Percentiles rank a stretch among this genome's conserved stretches.
Conservation (phyloP, 2,888 invertebrate species). For the Dorcus parallelipipedus region DNA sequence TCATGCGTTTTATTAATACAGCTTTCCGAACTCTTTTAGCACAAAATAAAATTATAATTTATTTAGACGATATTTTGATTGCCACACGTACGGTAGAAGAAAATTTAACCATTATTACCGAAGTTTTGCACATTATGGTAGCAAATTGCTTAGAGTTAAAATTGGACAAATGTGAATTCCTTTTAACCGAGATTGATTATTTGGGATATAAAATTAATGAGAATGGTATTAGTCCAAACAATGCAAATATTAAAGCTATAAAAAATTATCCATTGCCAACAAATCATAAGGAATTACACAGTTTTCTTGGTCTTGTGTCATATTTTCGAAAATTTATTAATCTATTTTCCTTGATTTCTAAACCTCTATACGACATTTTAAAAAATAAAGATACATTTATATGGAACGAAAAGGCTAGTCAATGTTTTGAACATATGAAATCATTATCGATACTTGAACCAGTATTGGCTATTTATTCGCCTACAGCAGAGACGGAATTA, state of each 20-base stretch:
- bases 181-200: conserved; percentile 20
- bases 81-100: conserved; percentile 21
- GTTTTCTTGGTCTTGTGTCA: conserved; percentile 3
- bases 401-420: conserved; percentile 5
- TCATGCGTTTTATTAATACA: conserved; percentile 7
- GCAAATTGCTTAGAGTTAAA: conserved; percentile 33
- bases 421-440: conserved; percentile 23
- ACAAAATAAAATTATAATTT: conserved; percentile 13
- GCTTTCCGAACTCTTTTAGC: conserved; percentile 31
- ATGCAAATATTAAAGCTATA: conserved; percentile 1
- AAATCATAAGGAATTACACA: background rate
- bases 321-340: conserved; percentile 11
- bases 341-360: conserved; percentile 2
- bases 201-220: conserved; percentile 1
- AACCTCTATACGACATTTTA: conserved; percentile 29
- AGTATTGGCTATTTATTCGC: background rate
- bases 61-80: conserved; percentile 3
- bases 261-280: conserved; percentile 1
- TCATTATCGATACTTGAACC: conserved; percentile 15
- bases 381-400: conserved; percentile 4
- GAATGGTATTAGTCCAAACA: background rate
- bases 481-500: conserved; percentile 18
- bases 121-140: conserved; percentile 27
- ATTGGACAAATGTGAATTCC: conserved; percentile 38
- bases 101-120: conserved; percentile 28